Evolutionary conservation across 2,888 invertebrate genomes (phyloP).

Genomic region (Tipula confusa): DNA sequence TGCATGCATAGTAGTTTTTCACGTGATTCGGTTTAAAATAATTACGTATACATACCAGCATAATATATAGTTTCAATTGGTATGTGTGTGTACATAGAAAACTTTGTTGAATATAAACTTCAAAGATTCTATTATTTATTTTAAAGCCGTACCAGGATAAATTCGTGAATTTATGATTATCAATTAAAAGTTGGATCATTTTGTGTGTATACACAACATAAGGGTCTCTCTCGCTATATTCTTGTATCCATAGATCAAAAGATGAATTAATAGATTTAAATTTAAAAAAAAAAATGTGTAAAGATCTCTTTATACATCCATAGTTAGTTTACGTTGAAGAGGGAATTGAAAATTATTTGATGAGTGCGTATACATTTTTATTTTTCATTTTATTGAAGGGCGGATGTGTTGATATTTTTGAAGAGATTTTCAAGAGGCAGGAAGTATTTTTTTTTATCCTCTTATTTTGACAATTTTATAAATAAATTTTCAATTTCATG

Average conservation of each 20-base stretch:
- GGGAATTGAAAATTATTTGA: neutral
- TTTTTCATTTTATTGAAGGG: neutral
- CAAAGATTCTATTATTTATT: neutral
- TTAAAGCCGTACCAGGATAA: neutral
- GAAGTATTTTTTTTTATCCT: neutral
- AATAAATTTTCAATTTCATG: neutral
- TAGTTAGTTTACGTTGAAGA: neutral
- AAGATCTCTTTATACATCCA: neutral
- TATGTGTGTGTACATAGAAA: neutral
- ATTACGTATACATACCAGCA: neutral
- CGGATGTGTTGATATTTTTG: conserved; percentile 9
- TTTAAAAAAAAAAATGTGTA: neutral
- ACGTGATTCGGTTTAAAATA: neutral
- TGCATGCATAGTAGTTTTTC: neutral
- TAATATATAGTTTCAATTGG: neutral
- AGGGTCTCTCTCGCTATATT: neutral
- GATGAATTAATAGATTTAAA: conserved; percentile 3
- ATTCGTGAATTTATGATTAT: neutral
- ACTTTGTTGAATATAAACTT: neutral
- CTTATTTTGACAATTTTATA: neutral
- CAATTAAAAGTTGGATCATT: neutral
- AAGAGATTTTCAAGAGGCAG: neutral
- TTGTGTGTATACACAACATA: neutral
- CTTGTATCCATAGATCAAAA: neutral
- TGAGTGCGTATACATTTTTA: neutral